phyloP scores from a whole-genome alignment of 2,888 invertebrate genomes.

The Adelphocoris suturalis region DNA sequence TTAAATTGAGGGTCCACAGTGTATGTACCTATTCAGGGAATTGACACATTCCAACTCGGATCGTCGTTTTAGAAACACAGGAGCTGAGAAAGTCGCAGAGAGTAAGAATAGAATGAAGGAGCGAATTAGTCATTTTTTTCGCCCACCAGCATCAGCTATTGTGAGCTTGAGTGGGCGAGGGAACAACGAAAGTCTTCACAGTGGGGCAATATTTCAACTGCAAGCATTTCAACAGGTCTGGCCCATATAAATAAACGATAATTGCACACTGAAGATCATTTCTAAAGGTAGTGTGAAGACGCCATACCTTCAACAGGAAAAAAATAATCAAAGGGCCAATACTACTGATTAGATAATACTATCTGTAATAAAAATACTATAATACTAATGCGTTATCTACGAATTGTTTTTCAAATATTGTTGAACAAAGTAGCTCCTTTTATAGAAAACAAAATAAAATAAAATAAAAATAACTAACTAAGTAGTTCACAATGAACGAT shows the following conservation, averaged over 20 bases:
- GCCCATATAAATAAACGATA: background rate
- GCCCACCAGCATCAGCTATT: background rate
- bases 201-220: background rate
- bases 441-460: too few species aligned
- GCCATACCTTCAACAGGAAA: too few species aligned
- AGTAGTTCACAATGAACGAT: too few species aligned
- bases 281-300: background rate
- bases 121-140: conserved; percentile 10
- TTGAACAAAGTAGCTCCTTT: too few species aligned
- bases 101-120: background rate
- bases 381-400: too few species aligned
- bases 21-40: too few species aligned
- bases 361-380: too few species aligned
- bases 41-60: background rate
- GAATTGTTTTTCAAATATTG: too few species aligned
- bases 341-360: too few species aligned
- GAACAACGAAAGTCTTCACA: background rate
- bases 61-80: background rate
- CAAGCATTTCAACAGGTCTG: background rate
- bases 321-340: too few species aligned
- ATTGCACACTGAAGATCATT: background rate
- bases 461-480: too few species aligned
- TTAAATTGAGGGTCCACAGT: too few species aligned
- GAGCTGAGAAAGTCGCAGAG: background rate
- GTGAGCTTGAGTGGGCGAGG: background rate